A percentile compares a stretch with the other conserved stretches of the same genome.
phyloP scores from a whole-genome alignment of 92 coral and sea anemone genomes.

The Phymanthus crucifer region DNA sequence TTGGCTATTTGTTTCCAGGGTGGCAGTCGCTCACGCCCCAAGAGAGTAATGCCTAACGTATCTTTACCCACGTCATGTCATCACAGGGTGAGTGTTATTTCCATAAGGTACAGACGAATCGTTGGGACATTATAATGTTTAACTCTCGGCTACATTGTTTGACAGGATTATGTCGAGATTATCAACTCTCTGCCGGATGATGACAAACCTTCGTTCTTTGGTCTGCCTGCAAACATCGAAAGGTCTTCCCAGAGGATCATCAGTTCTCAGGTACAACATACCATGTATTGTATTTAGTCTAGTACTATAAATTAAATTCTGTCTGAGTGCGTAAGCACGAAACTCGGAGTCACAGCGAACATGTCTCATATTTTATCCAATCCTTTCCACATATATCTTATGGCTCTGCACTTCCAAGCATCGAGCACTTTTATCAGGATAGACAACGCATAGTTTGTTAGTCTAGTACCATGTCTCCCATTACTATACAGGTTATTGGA shows the following conservation, averaged over 20 bases:
- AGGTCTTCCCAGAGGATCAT: conserved; percentile 95
- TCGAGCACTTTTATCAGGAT: too few species aligned
- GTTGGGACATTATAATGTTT: background rate
- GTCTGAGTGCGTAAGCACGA: too few species aligned
- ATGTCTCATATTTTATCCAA: background rate
- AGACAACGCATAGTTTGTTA: too few species aligned
- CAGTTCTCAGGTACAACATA: conserved; percentile 80
- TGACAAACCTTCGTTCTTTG: conserved; percentile 98
- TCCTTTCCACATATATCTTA: background rate
- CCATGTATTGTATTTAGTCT: background rate
- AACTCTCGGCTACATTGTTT: background rate
- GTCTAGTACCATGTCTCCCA: background rate
- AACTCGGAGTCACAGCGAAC: too few species aligned
- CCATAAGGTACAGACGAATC: too few species aligned
- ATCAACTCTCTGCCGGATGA: conserved; percentile 90
- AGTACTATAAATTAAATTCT: too few species aligned
- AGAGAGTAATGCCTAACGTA: conserved; percentile 96
- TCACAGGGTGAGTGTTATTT: conserved; percentile 61
- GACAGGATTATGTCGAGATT: conserved; percentile 84
- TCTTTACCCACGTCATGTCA: conserved; percentile 95
- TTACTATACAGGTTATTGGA: conserved; percentile 69
- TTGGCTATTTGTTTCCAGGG: conserved; percentile 46
- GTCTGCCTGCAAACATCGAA: conserved; percentile 96
- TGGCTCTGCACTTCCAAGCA: too few species aligned
- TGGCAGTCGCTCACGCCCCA: conserved; percentile 84